Evolutionary conservation across 2,113 vertebrate genomes (phyloP).

Genomic region (human (Homo sapiens)): GRCh38 chr11:15155501-15156000

Average conservation of each 20-base stretch:
- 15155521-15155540: background rate
- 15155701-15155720: background rate
- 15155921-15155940: background rate
- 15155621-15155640: background rate
- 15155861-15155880: background rate
- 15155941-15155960: background rate
- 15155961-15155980: background rate
- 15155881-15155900: background rate
- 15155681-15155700: background rate
- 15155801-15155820: background rate
- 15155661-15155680: background rate
- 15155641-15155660: background rate
- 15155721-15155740: background rate
- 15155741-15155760: background rate
- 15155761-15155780: background rate
- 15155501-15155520: background rate
- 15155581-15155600: background rate
- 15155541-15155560: background rate
- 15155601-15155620: background rate
- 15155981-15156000: background rate
- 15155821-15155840: background rate
- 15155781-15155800: background rate
- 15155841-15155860: background rate
- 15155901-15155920: background rate
- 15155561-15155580: background rate